Conservation (phyloP, 2,797 vertebrate species). For the Sebastes taczanowskii region DNA sequence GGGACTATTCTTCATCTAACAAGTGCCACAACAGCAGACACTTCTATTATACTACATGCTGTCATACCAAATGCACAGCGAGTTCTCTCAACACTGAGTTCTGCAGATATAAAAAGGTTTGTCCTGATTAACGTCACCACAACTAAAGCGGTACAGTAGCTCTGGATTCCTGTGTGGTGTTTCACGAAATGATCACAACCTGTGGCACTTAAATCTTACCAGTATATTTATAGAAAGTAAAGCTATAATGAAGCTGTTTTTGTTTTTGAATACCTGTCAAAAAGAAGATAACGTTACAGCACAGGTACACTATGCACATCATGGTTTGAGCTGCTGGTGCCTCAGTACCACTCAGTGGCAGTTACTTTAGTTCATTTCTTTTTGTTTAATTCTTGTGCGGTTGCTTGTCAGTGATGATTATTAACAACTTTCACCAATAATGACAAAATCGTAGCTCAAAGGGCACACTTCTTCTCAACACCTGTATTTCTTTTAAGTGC, state of each 20-base stretch:
- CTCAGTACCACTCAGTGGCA: neutral
- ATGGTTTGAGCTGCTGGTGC: neutral
- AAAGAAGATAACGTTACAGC: neutral
- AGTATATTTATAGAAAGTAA: constrained; percentile 8
- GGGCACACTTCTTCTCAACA: neutral
- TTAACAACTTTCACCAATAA: neutral
- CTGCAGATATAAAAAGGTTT: constrained; percentile 34
- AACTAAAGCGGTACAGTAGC: neutral
- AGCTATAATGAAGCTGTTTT: neutral
- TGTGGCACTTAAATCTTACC: neutral
- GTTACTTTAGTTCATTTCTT: neutral
- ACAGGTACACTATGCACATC: neutral
- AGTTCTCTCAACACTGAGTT: constrained; percentile 16
- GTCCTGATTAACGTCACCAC: constrained; percentile 27
- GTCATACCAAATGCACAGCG: constrained; percentile 44
- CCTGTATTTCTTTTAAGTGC: neutral
- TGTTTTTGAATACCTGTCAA: neutral
- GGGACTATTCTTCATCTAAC: constrained; percentile 64
- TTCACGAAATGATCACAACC: constrained; percentile 15
- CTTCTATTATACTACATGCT: constrained; percentile 59
- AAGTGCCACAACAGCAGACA: constrained; percentile 45
- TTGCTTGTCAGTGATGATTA: neutral
- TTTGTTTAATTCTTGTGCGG: neutral
- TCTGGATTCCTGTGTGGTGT: constrained; percentile 4
- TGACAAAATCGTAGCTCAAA: neutral